phyloP scores from a whole-genome alignment of 2,797 vertebrate genomes.

The Hippopotamyrus pictus region DNA sequence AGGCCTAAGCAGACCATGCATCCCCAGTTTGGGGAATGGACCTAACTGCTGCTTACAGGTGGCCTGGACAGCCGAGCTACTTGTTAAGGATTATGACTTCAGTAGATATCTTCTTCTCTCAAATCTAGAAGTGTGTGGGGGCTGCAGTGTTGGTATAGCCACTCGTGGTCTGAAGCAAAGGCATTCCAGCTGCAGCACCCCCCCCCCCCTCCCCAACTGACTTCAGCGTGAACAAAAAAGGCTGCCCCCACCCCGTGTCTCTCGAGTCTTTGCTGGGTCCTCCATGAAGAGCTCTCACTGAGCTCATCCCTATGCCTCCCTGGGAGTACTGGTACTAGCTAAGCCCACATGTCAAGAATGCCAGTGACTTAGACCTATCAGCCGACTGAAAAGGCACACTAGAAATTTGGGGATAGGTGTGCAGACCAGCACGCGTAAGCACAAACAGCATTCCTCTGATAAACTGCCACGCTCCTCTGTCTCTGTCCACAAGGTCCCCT shows the following conservation, averaged over 20 bases:
- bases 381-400: constrained; percentile 38
- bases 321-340: constrained; percentile 9
- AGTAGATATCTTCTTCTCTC: background rate
- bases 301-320: background rate
- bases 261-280: background rate
- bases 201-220: background rate
- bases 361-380: constrained; percentile 22
- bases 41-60: constrained; percentile 50
- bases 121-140: background rate
- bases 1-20: constrained; percentile 61
- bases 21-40: constrained; percentile 60
- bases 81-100: no score
- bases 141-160: background rate
- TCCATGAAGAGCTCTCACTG: background rate
- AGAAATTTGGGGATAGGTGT: constrained; percentile 35
- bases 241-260: no score
- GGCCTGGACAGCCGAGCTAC: constrained; percentile 39
- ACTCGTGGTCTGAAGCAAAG: background rate
- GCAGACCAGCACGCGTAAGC: constrained; percentile 18
- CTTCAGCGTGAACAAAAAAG: no score
- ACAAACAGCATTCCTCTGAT: constrained; percentile 30
- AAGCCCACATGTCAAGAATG: constrained; percentile 25
- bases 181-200: background rate
- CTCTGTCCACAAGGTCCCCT: background rate
- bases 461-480: background rate